Percentiles rank a stretch among this genome's conserved stretches.
These are phyloP conservation scores for Chelonia mydas DNA, from an alignment of 2,797 vertebrate genomes.

Conservation along the genomic window DNA sequence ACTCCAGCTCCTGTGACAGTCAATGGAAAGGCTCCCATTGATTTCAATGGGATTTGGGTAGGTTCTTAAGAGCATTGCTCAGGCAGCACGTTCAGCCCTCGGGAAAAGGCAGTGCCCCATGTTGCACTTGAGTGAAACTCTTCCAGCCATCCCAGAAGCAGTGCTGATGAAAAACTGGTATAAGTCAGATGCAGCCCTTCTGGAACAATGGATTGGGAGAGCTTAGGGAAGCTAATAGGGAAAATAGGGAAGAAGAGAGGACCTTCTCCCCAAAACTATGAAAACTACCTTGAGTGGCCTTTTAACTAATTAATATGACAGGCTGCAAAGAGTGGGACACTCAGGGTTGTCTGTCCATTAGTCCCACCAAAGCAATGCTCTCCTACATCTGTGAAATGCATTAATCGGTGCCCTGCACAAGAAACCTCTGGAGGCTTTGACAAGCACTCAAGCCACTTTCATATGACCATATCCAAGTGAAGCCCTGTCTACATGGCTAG, in stretches of 20 bases:
- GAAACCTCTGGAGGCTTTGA: not conserved
- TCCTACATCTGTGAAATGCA: not conserved
- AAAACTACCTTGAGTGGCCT: not conserved
- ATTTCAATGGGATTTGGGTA: not conserved
- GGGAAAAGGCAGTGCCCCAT: not conserved
- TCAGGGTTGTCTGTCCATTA: not conserved
- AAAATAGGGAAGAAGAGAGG: not conserved
- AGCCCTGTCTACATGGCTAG: not conserved
- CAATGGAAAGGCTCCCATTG: conserved; percentile 47
- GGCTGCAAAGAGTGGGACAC: rapidly evolving
- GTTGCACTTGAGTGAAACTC: not conserved
- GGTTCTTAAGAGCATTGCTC: not conserved
- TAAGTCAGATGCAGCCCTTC: rapidly evolving
- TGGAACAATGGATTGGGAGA: not conserved
- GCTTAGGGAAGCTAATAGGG: not conserved
- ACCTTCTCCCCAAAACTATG: rapidly evolving
- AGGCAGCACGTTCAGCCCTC: not conserved
- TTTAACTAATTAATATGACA: not conserved
- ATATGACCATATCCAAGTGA: not conserved
- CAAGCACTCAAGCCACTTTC: not conserved
- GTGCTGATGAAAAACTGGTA: rapidly evolving
- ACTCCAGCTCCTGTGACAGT: conserved; percentile 52
- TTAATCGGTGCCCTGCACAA: not conserved
- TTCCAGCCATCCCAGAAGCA: not conserved
- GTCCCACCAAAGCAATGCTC: not conserved